phyloP scores from a whole-genome alignment of 1,140 invertebrate species.

The Meloidogyne exigua region DNA sequence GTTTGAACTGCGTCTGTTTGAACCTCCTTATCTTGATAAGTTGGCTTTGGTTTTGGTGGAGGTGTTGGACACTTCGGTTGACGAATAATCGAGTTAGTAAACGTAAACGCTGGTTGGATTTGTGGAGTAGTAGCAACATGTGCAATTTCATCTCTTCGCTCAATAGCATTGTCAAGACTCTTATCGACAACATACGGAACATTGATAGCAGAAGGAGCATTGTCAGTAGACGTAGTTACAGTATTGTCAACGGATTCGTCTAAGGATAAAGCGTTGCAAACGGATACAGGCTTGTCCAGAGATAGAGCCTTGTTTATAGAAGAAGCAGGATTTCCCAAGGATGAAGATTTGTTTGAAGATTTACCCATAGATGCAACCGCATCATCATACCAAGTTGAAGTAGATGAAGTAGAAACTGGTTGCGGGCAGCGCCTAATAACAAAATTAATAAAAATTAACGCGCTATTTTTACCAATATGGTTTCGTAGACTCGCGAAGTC shows the following conservation, averaged over 20 bases:
- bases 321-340: background rate
- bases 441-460: background rate
- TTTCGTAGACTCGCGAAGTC: constrained; percentile 25
- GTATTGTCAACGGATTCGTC: background rate
- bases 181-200: background rate
- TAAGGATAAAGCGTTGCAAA: background rate
- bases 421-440: constrained; percentile 14
- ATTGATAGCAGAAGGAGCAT: background rate
- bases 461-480: constrained; percentile 24
- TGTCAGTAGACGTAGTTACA: background rate
- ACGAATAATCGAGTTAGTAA: background rate
- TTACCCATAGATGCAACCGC: background rate
- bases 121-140: background rate
- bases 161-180: background rate
- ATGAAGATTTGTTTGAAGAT: background rate
- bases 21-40: constrained; percentile 7
- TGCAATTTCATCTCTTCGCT: background rate
- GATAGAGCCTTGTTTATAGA: background rate
- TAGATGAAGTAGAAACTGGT: background rate
- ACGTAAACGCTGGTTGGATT: background rate
- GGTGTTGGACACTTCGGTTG: constrained; percentile 1
- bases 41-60: background rate
- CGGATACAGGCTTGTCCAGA: background rate
- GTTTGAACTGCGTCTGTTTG: constrained; percentile 7
- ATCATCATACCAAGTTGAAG: too few species aligned